Conservation (phyloP, 2,113 vertebrate species). For the Gymnarchus niloticus region DNA sequence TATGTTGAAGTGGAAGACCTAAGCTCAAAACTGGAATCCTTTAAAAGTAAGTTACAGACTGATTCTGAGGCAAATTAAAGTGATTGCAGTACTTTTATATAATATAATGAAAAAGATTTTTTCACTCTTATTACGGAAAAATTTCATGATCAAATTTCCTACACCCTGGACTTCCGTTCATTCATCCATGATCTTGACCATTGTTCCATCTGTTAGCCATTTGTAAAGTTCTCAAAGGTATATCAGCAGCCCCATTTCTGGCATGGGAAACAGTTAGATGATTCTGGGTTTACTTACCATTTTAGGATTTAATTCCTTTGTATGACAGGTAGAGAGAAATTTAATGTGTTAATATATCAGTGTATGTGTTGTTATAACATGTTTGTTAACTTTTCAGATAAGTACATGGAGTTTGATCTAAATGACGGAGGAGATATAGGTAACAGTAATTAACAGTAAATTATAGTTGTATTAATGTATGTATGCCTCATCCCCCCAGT, state of each 20-base stretch:
- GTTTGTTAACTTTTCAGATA: conserved; percentile 55
- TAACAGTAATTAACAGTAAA: conserved; percentile 36
- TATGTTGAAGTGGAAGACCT: conserved; percentile 69
- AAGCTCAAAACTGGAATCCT: conserved; percentile 61
- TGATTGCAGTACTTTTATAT: background rate
- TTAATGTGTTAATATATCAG: conserved; percentile 33
- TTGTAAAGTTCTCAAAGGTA: background rate
- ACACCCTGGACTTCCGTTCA: background rate
- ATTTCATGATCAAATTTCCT: background rate
- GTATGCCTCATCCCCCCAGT: background rate
- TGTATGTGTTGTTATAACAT: background rate
- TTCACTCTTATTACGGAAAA: background rate
- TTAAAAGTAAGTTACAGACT: conserved; percentile 60
- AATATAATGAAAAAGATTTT: background rate
- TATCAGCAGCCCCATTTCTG: too few relatives aligned
- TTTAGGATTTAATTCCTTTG: too few relatives aligned
- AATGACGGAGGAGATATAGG: conserved; percentile 76
- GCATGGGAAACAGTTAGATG: background rate
- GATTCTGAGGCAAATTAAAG: background rate
- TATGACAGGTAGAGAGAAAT: background rate
- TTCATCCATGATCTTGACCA: background rate
- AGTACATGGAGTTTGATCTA: conserved; percentile 79
- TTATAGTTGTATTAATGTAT: background rate
- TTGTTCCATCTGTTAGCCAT: background rate
- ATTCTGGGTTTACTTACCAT: too few relatives aligned